Base-by-base conservation (phyloP, 2,888 invertebrate species). In the Agrotis segetum region DNA sequence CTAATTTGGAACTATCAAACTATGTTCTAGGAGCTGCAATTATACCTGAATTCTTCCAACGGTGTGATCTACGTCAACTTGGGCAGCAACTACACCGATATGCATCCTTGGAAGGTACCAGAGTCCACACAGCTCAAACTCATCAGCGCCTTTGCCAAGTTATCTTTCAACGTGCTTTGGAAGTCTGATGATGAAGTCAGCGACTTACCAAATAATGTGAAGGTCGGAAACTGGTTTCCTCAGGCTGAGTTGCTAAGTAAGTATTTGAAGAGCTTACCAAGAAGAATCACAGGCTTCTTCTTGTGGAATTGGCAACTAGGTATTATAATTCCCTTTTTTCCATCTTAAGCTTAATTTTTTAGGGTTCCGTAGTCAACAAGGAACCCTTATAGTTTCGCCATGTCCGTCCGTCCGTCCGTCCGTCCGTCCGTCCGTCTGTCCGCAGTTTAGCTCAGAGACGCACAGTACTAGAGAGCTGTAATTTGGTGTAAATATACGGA, bases 171-270 rank as follows among this genome's bases (percentile, higher is more conserved):
- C 9, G 76, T 76, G 34, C 49, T 76, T 1, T 76, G 65, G 74
- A 66, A 40, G 11, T 66, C 62, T 44, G 66, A 74, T 21, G 66
- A 46, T 0, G 44, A 62, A 16, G 0, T 76, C 46, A 46, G 13
- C 0, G 16, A 50, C 14, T 17, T 76, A 19, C 74, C 76, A 3
- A 0, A 46, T 2, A 77, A 77, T 50, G 74, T 77, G 44, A 74
- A 34, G 50, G 6, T 74, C 16, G 49, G 61, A 1, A 80, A 59
- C 7, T 79, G 74, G 80, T 79, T 80, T 13, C 80, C 76, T 24
- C 76, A 77, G 21, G 74, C 80, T 7, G 76, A 79, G 2, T 2
- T 77, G 7, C 13, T 77, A 1, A 77, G 76, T 76, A 24, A 74
- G 76, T 74, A 13, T 47, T 1, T 3, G 5, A 34, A 7, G 6